Conservation (phyloP, 1,140 invertebrate species). For the Wasmannia auropunctata region DNA sequence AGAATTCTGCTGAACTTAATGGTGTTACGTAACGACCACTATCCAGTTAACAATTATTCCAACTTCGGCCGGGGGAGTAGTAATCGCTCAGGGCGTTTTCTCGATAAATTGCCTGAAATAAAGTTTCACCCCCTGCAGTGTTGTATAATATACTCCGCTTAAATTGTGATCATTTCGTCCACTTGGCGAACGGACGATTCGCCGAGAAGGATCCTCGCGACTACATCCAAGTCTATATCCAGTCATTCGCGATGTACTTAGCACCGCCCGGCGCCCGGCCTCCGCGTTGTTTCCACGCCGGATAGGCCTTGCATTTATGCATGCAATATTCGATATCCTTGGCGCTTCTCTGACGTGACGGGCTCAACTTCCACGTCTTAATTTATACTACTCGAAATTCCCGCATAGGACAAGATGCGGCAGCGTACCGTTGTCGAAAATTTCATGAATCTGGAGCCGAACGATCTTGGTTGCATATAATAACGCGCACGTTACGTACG, state of each 20-base stretch:
- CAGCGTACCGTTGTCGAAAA: neutral
- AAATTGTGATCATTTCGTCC: slow-evolving; percentile 15
- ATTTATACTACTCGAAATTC: neutral
- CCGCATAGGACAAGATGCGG: neutral
- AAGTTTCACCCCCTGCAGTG: neutral
- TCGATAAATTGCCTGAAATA: slow-evolving; percentile 34
- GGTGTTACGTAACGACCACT: slow-evolving; percentile 33
- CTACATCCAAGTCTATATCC: slow-evolving; percentile 11
- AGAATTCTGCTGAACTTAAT: slow-evolving; percentile 26
- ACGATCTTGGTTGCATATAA: neutral
- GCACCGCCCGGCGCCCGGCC: slow-evolving; percentile 15
- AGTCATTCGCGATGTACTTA: slow-evolving; percentile 13
- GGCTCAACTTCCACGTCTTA: slow-evolving; percentile 28
- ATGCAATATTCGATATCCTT: slow-evolving; percentile 41
- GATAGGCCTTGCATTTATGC: slow-evolving; percentile 41
- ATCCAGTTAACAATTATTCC: slow-evolving; percentile 41
- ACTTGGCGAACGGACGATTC: neutral
- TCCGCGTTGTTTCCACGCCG: neutral
- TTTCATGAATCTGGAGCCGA: neutral
- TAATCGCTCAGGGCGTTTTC: slow-evolving; percentile 44
- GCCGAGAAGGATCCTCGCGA: neutral
- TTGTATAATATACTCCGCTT: neutral
- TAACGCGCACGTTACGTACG: neutral
- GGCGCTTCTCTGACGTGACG: neutral
- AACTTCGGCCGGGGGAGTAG: slow-evolving; percentile 24